Base-by-base conservation (phyloP, 2,888 invertebrate species). In the Drosophila testacea region DNA sequence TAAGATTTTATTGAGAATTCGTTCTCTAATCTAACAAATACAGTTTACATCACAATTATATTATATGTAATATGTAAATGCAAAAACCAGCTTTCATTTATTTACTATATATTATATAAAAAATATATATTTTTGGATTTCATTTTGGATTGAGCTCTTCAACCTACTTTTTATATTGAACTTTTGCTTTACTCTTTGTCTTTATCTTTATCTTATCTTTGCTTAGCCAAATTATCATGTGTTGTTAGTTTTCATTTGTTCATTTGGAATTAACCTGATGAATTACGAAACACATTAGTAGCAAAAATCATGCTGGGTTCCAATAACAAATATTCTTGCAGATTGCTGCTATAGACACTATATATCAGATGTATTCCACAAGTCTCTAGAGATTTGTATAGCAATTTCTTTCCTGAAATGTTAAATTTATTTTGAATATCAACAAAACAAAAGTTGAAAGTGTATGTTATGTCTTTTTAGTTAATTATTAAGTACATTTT, bases 1-100 rank as follows among this genome's bases (percentile, higher is more conserved):
- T 56, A 48, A 41, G 34, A 50, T 38, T 41, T 63, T 32, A 50
- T 42, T 46, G 44, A 69, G 73, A 62, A 69, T 62, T 54, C 36
- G 75, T 74, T 73, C 69, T 61, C 27, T 10, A 27, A 22, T 54
- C 47, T 2, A 30, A 32, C 30, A n/a, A 41, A 30, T 9, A 9
- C 27, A 48, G 28, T 13, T 52, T 52, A 28, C 39, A 52, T 52
- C 39, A 30, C 30, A 48, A 48, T 9, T 16, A 32, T 13, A 13
- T 30, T 47, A 7, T 38, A 6, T 38, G n/a, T 22, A 42, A 22
- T 30, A 30, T 30, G 22, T 9, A 32, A 32, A 6, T 32, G 3
- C 16, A 6, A 7, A 32, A 2, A 32, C 2, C 3, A 7, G 6
- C 34, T 34, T 34, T 22, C 22, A 22, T 34, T 10, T 9, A 34